phyloP scores from a whole-genome alignment of 2,888 invertebrate genomes.

The Trichogramma evanescens region DNA sequence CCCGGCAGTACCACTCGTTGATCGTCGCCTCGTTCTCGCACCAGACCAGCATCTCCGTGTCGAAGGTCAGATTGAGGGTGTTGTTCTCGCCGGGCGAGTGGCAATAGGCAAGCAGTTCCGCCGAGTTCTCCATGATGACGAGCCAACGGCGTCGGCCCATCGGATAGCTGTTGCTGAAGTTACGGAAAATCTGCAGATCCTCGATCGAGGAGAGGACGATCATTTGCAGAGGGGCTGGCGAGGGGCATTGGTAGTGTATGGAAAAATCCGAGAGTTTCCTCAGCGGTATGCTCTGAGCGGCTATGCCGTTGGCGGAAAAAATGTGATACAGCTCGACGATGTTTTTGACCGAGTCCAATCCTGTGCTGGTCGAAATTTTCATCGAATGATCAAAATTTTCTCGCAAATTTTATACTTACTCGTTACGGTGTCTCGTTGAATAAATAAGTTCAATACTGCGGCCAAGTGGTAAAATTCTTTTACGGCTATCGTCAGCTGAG shows the following conservation, averaged over 20 bases:
- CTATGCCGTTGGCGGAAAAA: conserved; percentile 2
- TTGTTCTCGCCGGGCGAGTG: conserved; percentile 23
- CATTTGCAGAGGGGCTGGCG: conserved; percentile 2
- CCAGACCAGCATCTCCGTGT: conserved; percentile 28
- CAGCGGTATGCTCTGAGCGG: conserved; percentile 3
- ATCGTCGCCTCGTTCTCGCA: conserved; percentile 21
- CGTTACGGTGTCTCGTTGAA: too few species aligned
- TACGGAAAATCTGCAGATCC: conserved; percentile 22
- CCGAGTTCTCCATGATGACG: conserved; percentile 25
- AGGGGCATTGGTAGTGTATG: conserved; percentile 2
- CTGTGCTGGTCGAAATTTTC: neutral
- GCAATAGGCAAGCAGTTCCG: conserved; percentile 15
- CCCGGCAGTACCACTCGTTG: conserved; percentile 28
- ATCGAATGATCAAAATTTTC: neutral
- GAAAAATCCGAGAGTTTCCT: neutral
- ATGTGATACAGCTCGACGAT: neutral
- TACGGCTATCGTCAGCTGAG: too few species aligned
- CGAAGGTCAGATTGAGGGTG: conserved; percentile 24
- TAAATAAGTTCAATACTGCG: too few species aligned
- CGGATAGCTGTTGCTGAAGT: conserved; percentile 17
- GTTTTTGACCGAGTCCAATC: too few species aligned
- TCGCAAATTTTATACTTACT: too few species aligned
- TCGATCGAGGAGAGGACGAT: neutral
- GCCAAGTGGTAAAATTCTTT: too few species aligned
- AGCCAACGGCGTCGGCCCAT: conserved; percentile 32